Evolutionary conservation across 2,797 vertebrate genomes (phyloP).

Genomic region (Poeciliopsis gracilis): DNA sequence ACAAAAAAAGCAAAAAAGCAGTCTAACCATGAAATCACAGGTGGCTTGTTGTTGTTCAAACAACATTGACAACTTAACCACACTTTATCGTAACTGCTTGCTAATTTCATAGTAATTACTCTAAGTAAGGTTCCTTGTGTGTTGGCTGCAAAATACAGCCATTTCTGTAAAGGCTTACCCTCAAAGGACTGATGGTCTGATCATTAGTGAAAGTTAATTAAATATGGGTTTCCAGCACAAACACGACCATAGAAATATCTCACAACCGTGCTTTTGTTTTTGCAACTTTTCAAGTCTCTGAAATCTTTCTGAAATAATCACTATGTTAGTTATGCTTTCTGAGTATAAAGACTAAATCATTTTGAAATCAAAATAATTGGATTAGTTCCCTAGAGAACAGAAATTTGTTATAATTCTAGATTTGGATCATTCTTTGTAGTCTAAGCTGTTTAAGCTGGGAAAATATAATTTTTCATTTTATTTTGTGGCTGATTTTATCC

Average conservation of each 20-base stretch:
- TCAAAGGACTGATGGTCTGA: constrained; percentile 38
- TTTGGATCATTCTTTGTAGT: background rate
- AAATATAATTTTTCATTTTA: background rate
- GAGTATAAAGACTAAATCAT: background rate
- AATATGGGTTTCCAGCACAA: constrained; percentile 47
- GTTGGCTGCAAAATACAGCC: constrained; percentile 22
- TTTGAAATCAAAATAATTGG: background rate
- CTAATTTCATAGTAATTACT: constrained; percentile 33
- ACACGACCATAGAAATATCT: constrained; percentile 12
- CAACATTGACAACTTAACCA: constrained; percentile 58
- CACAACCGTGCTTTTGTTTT: constrained; percentile 49
- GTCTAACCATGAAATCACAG: constrained; percentile 57
- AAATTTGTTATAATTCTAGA: background rate
- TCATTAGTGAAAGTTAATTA: constrained; percentile 49
- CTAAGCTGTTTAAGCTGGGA: background rate
- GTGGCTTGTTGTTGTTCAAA: constrained; percentile 47
- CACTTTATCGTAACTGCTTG: constrained; percentile 50
- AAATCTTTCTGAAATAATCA: constrained; percentile 14
- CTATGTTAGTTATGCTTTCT: background rate
- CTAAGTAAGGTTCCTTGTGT: constrained; percentile 34
- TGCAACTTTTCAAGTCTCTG: constrained; percentile 31
- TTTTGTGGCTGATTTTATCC: background rate
- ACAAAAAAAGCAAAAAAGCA: constrained; percentile 18
- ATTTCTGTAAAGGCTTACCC: constrained; percentile 42
- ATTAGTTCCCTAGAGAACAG: background rate